A percentile compares a stretch with the other conserved stretches of the same genome.
Conservation (phyloP, 35 echinoderm and acorn worm species). For the Apostichopus parvimensis region DNA sequence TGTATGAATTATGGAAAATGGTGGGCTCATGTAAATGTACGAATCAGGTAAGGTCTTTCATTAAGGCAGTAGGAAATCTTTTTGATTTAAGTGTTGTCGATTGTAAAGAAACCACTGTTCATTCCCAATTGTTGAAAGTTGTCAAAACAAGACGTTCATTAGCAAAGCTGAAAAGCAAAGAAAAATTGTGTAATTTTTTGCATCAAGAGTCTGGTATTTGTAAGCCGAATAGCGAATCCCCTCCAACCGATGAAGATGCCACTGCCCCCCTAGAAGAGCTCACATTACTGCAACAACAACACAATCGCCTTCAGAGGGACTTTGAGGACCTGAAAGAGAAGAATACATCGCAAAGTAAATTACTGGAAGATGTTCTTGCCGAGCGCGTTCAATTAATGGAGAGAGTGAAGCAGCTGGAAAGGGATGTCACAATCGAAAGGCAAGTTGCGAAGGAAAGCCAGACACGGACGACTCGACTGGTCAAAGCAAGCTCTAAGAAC, state of each 20-base stretch:
- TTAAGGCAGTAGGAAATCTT: not conserved
- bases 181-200: not conserved
- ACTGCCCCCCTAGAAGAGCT: not conserved
- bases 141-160: not conserved
- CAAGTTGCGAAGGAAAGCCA: not conserved
- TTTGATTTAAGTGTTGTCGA: not conserved
- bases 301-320: not conserved
- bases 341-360: not conserved
- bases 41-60: not conserved
- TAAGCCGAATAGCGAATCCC: not conserved
- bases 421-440: not conserved
- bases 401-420: not conserved
- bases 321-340: not conserved
- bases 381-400: not conserved
- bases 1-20: not conserved
- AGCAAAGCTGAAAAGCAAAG: not conserved
- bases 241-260: not conserved
- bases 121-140: not conserved
- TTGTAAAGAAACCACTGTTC: not conserved
- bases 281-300: not conserved
- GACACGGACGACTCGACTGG: not conserved
- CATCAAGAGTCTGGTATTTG: not conserved
- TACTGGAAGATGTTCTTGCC: not conserved
- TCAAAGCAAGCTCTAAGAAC: not conserved
- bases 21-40: not conserved